Percentiles rank a stretch among this genome's conserved stretches.
These are phyloP conservation scores for Neolamprologus multifasciatus DNA, from an alignment of 2,797 vertebrate species.

Conservation along the genomic window DNA sequence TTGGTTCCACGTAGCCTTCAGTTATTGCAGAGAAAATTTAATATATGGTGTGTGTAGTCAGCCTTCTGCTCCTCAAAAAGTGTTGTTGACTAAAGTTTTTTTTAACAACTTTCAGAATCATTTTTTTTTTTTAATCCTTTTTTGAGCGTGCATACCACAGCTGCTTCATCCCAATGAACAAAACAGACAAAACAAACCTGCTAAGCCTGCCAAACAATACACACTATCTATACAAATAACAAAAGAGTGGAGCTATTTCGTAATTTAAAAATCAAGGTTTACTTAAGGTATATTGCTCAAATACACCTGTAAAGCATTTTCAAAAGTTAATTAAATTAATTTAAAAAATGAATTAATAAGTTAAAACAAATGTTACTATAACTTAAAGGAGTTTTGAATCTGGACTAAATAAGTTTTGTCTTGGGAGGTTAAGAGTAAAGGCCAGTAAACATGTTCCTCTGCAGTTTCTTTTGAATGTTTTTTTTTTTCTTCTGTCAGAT, in stretches of 20 bases:
- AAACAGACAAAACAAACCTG: neutral
- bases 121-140: rapidly evolving
- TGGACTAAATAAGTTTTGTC: neutral
- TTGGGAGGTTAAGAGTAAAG: neutral
- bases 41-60: neutral
- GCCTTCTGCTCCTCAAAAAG: neutral
- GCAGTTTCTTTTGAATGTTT: neutral
- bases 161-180: neutral
- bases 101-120: neutral
- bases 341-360: neutral
- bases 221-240: neutral
- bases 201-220: neutral
- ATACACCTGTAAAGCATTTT: neutral
- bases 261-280: neutral
- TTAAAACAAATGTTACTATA: neutral
- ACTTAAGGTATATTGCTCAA: neutral
- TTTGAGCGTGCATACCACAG: neutral
- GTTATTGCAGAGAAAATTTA: neutral
- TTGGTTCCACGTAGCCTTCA: neutral
- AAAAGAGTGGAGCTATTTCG: neutral
- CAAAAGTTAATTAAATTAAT: neutral
- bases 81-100: neutral
- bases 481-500: neutral
- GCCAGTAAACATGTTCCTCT: neutral
- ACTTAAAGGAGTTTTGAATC: neutral